Evolutionary conservation across 2,113 vertebrate genomes (phyloP), one percentile per base, ranked within the genome.

Genomic region (Ctenomys sociabilis): DNA sequence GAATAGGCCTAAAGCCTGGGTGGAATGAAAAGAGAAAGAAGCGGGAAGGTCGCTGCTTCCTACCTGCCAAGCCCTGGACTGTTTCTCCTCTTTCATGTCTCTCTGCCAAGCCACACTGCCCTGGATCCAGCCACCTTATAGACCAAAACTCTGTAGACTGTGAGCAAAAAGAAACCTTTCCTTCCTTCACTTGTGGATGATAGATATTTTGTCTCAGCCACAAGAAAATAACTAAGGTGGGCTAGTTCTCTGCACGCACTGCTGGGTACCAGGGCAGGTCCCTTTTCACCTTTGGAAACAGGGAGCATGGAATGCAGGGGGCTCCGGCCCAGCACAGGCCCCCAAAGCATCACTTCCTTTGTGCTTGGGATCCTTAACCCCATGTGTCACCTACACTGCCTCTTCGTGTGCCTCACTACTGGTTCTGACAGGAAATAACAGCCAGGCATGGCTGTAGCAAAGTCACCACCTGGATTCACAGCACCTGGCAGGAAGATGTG

Each of bases 311-410:
- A 24, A 49, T 40, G 30, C 22, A 4, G n/a, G n/a, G 43, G 21
- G 4, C 30, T 21, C 0, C 28, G 0, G 0, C 64, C 21, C 85
- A n/a, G 10, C 52, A 43, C 22, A 40, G 22, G 35, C 16, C 17
- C 17, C 68, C 35, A 17, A 40, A 70, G 14, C 35, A 9, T 26
- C 85, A 57, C 22, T 68, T 90, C 37, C 21, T 88, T n/a, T 57
- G 30, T 43, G 24, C n/a, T 93, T 90, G 9, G 75, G 49, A 68
- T 37, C 19, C 24, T 45, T 24, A n/a, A 59, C 12, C 17, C 40
- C 32, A 59, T 40, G 73, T 52, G 49, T 49, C 28, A 2, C 9
- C 49, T 40, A 17, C 17, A 40, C 66, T 57, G 19, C 40, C 49
- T 91, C 87, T 81, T 89, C 77, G 70, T 30, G 21, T 59, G 78